A percentile compares a stretch with the other conserved stretches of the same genome.
phyloP scores from a whole-genome alignment of 2,888 invertebrate genomes.

The Drosophila pseudotalamancana region DNA sequence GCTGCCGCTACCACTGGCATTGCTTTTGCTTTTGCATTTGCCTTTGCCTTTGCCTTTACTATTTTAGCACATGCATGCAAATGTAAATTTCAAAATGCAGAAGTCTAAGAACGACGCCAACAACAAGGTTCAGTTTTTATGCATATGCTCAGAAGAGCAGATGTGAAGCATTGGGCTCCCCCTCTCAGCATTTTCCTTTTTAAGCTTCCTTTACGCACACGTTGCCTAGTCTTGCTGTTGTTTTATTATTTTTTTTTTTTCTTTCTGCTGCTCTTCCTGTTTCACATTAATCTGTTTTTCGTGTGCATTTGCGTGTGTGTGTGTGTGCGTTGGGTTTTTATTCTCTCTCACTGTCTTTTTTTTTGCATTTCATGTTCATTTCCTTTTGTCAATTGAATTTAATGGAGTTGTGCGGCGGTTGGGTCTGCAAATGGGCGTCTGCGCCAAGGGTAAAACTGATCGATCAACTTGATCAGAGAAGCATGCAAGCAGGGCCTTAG shows the following conservation, averaged over 20 bases:
- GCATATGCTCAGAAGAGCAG: constrained; percentile 48
- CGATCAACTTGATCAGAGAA: constrained; percentile 73
- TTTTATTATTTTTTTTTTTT: constrained; percentile 5
- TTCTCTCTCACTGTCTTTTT: constrained; percentile 42
- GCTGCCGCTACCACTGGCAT: constrained; percentile 11
- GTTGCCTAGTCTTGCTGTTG: constrained; percentile 9
- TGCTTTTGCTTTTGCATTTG: neutral
- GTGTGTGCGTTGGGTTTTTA: constrained; percentile 21
- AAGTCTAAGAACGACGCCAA: constrained; percentile 42
- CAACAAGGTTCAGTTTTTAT: constrained; percentile 40
- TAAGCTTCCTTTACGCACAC: constrained; percentile 6
- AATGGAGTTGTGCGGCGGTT: constrained; percentile 63
- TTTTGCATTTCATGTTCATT: constrained; percentile 76
- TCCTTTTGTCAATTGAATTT: constrained; percentile 70
- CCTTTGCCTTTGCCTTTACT: neutral
- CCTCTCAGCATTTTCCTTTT: constrained; percentile 46
- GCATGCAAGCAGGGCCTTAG: constrained; percentile 59
- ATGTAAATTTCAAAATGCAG: constrained; percentile 70
- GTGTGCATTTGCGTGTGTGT: constrained; percentile 3
- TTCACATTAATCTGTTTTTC: constrained; percentile 68
- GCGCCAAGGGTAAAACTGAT: constrained; percentile 73
- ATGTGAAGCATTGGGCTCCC: constrained; percentile 63
- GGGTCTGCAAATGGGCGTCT: constrained; percentile 54
- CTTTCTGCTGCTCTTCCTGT: neutral
- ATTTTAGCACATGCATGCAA: constrained; percentile 65